Conservation (phyloP, 2,888 invertebrate species). For the Pteria penguin region DNA sequence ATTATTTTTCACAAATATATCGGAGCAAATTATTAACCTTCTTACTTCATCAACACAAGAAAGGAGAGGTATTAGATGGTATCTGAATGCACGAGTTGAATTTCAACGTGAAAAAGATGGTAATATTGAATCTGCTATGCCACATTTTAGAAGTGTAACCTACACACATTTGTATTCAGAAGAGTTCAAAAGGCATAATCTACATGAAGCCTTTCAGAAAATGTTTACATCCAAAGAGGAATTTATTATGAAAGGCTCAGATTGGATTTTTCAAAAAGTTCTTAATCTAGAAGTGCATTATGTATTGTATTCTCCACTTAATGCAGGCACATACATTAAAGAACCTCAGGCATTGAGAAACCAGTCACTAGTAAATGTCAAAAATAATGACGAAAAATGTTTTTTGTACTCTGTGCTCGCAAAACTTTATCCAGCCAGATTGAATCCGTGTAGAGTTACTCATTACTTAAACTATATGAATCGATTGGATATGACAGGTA, state of each 20-base stretch:
- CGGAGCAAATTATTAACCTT: background rate
- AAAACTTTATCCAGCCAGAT: slow-evolving; percentile 21
- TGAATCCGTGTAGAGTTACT: slow-evolving; percentile 20
- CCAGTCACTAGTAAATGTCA: slow-evolving; percentile 25
- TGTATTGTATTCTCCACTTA: slow-evolving; percentile 44
- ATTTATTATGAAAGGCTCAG: slow-evolving; percentile 49
- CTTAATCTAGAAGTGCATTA: slow-evolving; percentile 35
- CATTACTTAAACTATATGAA: slow-evolving; percentile 35
- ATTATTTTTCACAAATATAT: slow-evolving; percentile 8
- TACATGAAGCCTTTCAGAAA: slow-evolving; percentile 45
- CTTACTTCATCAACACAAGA: background rate
- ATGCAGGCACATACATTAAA: slow-evolving; percentile 42
- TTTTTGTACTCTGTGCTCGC: slow-evolving; percentile 43
- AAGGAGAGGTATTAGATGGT: slow-evolving; percentile 18
- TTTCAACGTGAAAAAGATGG: slow-evolving; percentile 14
- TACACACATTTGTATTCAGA: slow-evolving; percentile 9
- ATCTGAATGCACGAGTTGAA: background rate
- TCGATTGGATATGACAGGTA: slow-evolving; percentile 33
- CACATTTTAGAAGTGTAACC: slow-evolving; percentile 28
- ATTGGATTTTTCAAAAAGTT: slow-evolving; percentile 47
- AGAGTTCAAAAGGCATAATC: slow-evolving; percentile 23
- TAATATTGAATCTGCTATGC: slow-evolving; percentile 7
- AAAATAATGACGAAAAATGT: slow-evolving; percentile 47
- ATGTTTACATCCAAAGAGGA: slow-evolving; percentile 49
- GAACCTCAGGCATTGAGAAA: slow-evolving; percentile 24